Conservation (phyloP, 2,113 vertebrate species). For the Seriola aureovittata region DNA sequence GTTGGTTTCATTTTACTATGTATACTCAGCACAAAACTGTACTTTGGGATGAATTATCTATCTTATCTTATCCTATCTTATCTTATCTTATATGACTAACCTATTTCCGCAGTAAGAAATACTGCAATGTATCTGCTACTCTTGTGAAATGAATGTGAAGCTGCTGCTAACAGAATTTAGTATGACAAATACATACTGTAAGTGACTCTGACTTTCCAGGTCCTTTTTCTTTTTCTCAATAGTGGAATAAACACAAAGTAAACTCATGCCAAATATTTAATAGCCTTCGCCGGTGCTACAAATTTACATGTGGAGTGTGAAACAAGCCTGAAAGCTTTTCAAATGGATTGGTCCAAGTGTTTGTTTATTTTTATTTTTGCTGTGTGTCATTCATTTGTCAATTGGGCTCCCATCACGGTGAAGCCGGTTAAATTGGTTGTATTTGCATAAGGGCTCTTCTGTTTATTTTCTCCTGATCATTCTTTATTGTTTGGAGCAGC, state of each 20-base stretch:
- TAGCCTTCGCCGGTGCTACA: background rate
- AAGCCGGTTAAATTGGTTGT: conserved; percentile 40
- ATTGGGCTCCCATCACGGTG: background rate
- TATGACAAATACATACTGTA: background rate
- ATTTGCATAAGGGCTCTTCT: conserved; percentile 41
- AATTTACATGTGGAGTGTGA: conserved; percentile 35
- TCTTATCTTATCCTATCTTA: no score
- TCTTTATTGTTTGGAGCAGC: conserved; percentile 41
- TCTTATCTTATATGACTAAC: no score
- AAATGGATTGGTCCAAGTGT: conserved; percentile 26
- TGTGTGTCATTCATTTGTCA: conserved; percentile 51
- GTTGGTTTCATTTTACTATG: no score
- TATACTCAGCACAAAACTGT: no score
- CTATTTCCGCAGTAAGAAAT: background rate
- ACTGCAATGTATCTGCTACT: background rate
- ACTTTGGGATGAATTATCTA: no score
- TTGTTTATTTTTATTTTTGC: conserved; percentile 34
- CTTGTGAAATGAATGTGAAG: background rate
- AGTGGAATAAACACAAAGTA: conserved; percentile 13
- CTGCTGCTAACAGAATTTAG: no score
- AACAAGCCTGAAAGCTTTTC: conserved; percentile 58
- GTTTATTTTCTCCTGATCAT: conserved; percentile 53
- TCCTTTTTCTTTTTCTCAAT: background rate
- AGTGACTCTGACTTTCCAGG: background rate
- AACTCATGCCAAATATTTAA: conserved; percentile 32